Evolutionary conservation across 2,797 vertebrate species (phyloP).

Genomic region (Prionace glauca): DNA sequence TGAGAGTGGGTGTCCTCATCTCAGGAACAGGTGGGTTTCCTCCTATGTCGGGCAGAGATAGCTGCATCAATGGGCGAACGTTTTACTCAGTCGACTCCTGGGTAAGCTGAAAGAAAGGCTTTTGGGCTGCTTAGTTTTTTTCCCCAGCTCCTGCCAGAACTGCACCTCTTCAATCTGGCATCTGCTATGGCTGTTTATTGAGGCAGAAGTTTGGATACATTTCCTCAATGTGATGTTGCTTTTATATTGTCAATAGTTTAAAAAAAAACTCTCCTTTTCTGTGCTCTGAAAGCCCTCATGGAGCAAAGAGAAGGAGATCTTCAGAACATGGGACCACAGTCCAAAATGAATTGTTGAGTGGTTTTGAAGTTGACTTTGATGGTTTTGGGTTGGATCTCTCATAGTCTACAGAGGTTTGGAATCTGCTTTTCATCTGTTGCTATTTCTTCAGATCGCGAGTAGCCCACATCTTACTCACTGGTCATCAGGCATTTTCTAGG

Average conservation of each 20-base stretch:
- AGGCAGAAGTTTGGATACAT: not conserved
- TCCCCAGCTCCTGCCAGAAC: not conserved
- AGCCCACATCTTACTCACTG: not conserved
- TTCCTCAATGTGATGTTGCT: not conserved
- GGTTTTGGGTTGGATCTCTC: not conserved
- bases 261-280: not conserved
- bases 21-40: slow-evolving; percentile 81
- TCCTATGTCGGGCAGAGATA: not conserved
- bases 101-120: not conserved
- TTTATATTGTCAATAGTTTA: not conserved
- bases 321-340: not conserved
- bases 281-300: not conserved
- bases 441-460: not conserved
- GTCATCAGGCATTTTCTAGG: not conserved
- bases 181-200: not conserved
- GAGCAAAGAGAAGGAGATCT: not conserved
- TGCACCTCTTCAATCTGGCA: not conserved
- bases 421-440: not conserved
- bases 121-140: not conserved
- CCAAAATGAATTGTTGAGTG: not conserved
- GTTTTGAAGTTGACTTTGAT: not conserved
- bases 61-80: not conserved
- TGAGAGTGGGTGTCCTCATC: slow-evolving; percentile 82
- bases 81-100: not conserved
- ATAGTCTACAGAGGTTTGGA: not conserved